A percentile compares a stretch with the other conserved stretches of the same genome.
Evolutionary conservation across 1,140 invertebrate genomes (phyloP).

Genomic region (Lepidostoma basale): DNA sequence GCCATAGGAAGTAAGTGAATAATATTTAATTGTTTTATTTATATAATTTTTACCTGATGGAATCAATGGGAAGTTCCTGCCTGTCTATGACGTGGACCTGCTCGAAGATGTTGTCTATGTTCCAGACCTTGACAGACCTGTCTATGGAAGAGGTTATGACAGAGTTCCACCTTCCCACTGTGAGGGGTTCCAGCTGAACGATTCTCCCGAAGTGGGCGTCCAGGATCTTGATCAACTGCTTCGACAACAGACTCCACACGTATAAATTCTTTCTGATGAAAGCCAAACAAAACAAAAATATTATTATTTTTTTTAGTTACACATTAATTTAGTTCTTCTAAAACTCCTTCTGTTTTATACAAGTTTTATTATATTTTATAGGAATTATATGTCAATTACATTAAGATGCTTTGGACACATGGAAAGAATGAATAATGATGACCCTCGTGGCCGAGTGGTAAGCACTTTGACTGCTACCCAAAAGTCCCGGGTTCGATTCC

Average conservation of each 20-base stretch:
- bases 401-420: too few species aligned
- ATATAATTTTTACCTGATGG: conserved; percentile 72
- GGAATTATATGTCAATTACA: too few species aligned
- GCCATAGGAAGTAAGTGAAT: too few species aligned
- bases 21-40: too few species aligned
- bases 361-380: too few species aligned
- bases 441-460: too few species aligned
- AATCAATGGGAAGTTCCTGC: conserved; percentile 94
- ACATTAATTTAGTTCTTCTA: too few species aligned
- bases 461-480: too few species aligned
- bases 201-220: conserved; percentile 98
- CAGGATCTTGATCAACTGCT: conserved; percentile 85
- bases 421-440: too few species aligned
- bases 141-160: conserved; percentile 97
- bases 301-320: too few species aligned
- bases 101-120: conserved; percentile 98
- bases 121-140: conserved; percentile 98
- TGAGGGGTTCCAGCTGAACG: conserved; percentile 85
- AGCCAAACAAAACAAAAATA: conserved; percentile 7
- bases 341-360: not conserved
- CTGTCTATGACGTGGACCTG: conserved; percentile 95
- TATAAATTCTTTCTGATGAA: conserved; percentile 88
- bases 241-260: conserved; percentile 85
- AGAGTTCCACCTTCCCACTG: conserved; percentile 89
- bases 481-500: not conserved